phyloP scores from a whole-genome alignment of 1,140 invertebrate genomes.

The Steinernema feltiae region DNA sequence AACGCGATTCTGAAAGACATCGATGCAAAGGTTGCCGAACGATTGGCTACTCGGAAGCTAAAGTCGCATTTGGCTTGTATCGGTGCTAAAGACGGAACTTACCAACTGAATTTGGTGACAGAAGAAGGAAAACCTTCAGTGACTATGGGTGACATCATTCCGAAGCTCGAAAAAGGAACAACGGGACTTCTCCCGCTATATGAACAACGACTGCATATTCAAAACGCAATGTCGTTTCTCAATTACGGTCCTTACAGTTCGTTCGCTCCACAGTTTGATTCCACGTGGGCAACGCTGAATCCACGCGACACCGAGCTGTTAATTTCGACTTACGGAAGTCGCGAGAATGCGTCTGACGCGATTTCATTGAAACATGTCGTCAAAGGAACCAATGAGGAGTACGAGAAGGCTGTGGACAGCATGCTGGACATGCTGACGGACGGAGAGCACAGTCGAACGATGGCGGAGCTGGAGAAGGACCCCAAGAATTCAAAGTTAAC shows the following conservation, averaged over 20 bases:
- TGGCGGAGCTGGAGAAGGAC: slow-evolving; percentile 46
- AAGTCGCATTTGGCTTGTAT: background rate
- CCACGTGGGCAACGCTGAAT: slow-evolving; percentile 82
- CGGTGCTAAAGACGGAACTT: background rate
- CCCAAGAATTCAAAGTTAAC: slow-evolving; percentile 12
- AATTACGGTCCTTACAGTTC: slow-evolving; percentile 90
- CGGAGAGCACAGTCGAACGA: slow-evolving; percentile 75
- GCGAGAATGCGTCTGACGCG: slow-evolving; percentile 76
- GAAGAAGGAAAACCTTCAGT: background rate
- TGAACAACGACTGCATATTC: background rate
- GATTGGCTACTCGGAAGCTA: background rate
- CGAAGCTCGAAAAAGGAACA: background rate
- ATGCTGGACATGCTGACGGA: slow-evolving; percentile 74
- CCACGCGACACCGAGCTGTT: slow-evolving; percentile 87
- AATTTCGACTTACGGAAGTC: slow-evolving; percentile 81
- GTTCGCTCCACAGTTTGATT: slow-evolving; percentile 88
- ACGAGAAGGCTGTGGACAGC: slow-evolving; percentile 66
- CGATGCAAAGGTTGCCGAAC: background rate
- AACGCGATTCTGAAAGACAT: background rate
- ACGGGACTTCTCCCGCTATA: background rate
- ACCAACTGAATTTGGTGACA: background rate
- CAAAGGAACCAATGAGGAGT: slow-evolving; percentile 12
- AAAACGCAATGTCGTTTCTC: slow-evolving; percentile 56
- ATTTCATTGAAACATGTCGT: slow-evolving; percentile 58
- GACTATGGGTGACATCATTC: background rate